Evolutionary conservation across 2,888 invertebrate genomes (phyloP).

Genomic region (Phymatocera aterrima): DNA sequence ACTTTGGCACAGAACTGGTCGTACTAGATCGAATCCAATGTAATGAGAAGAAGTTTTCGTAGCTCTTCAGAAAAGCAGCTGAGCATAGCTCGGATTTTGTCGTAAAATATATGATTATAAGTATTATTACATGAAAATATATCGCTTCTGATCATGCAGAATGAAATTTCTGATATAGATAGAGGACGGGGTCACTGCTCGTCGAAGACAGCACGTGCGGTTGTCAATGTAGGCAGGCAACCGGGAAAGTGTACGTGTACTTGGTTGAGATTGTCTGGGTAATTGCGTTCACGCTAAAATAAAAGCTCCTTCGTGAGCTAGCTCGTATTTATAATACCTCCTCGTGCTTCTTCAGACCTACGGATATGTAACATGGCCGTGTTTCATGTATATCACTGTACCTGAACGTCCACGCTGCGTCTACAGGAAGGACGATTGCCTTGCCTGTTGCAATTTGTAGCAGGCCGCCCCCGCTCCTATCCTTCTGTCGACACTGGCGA

Average conservation of each 20-base stretch:
- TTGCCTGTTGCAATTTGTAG: background rate
- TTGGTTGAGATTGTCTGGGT: slow-evolving; percentile 16
- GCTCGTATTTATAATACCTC: slow-evolving; percentile 32
- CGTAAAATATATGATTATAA: too few relatives aligned
- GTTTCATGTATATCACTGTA: too few relatives aligned
- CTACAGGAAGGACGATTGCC: background rate
- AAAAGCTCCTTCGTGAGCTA: slow-evolving; percentile 29
- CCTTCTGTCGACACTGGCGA: background rate
- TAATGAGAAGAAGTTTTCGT: too few relatives aligned
- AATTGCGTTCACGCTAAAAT: slow-evolving; percentile 33
- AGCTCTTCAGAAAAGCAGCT: too few relatives aligned
- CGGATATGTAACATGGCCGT: background rate
- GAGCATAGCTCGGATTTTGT: too few relatives aligned
- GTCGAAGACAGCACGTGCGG: slow-evolving; percentile 39
- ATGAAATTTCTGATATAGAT: background rate
- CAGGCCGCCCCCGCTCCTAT: background rate
- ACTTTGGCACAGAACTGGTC: background rate
- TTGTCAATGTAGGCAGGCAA: slow-evolving; percentile 13
- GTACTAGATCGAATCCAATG: too few relatives aligned
- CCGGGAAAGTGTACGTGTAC: background rate
- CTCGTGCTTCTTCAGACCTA: background rate
- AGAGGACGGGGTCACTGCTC: slow-evolving; percentile 31
- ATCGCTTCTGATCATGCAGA: background rate
- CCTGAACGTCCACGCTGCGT: background rate
- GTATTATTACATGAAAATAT: too few relatives aligned